Percentiles rank a stretch among this genome's conserved stretches.
Conservation (phyloP, 2,888 invertebrate species). For the Ochropacha duplaris region DNA sequence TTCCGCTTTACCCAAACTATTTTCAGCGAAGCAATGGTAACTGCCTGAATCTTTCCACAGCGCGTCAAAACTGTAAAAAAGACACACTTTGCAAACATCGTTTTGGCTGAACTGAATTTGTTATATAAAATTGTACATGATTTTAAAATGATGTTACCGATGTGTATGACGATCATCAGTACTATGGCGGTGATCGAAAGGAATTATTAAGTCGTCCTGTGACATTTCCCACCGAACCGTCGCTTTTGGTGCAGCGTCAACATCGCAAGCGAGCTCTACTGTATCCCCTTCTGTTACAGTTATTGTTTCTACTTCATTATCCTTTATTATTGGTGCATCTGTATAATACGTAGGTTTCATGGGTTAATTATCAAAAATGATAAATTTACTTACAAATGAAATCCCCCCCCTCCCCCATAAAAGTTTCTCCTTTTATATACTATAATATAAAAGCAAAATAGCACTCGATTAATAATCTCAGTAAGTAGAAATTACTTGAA, state of each 20-base stretch:
- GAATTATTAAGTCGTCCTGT: conserved; percentile 45
- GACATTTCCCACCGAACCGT: conserved; percentile 58
- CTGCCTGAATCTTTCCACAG: conserved; percentile 55
- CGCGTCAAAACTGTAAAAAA: conserved; percentile 52
- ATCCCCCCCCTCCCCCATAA: too few species aligned
- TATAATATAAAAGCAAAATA: too few species aligned
- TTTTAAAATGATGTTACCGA: conserved; percentile 33
- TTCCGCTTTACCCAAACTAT: conserved; percentile 49
- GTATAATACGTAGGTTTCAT: neutral
- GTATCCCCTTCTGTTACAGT: conserved; percentile 44
- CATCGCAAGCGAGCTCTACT: conserved; percentile 54
- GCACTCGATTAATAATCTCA: too few species aligned
- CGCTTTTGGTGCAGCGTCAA: conserved; percentile 56
- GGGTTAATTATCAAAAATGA: too few species aligned
- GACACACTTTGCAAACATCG: too few species aligned
- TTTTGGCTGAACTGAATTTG: too few species aligned
- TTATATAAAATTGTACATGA: too few species aligned
- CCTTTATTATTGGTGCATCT: conserved; percentile 61
- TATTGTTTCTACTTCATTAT: conserved; percentile 24
- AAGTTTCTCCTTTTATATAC: too few species aligned
- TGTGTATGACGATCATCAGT: conserved; percentile 49
- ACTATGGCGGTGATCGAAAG: conserved; percentile 44
- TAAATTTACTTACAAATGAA: too few species aligned
- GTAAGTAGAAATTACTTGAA: too few species aligned
- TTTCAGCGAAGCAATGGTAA: conserved; percentile 67